Base-by-base conservation (phyloP, 2,113 vertebrate species). In the Tonatia bakeri region DNA sequence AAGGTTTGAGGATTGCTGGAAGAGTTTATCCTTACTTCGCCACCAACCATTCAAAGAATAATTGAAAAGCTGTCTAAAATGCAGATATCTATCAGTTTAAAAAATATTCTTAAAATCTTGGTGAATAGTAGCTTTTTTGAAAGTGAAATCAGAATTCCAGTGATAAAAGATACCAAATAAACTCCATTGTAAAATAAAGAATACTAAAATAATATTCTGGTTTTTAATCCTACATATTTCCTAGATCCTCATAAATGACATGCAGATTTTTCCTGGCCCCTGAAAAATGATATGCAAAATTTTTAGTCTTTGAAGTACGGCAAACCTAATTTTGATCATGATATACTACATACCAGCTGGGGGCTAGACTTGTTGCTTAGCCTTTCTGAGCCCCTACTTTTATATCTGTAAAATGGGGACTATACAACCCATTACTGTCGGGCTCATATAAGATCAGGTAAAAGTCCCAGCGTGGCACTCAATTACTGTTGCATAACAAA, bases 251-350 rank as follows among this genome's bases (percentile, higher is more conserved):
- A 17, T 80, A 92, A 81, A 52, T 26, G 22, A 82, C 26, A 52
- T 17, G 1, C 26, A 50, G 7, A 52, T 67, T 83, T 83, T 82
- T 72, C 22, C 16, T 94, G 14, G 7, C 59, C 5, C 15, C 11
- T 90, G 47, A 31, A 95, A 94, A 93, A 50, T 65, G 24, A 90
- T 20, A 56, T 16, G 4, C 22, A 76, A 4, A 82, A 36, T 52
- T 89, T 95, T 87, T 54, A 61, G 81, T 90, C 31, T 92, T 97
- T 91, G 14, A 38, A 65, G 7, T 47, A 85, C 80, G 28, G 24
- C 69, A 80, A 84, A 81, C 20, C 11, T 56, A n/a, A 47, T n/a
- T 45, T 77, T 52, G 38, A 92, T 26, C 64, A 50, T 67, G 76
- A 65, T 82, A 40, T 54, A 4, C 24, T 79, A 9, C 0, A n/a